Evolutionary conservation across 2,113 vertebrate genomes (phyloP).

Genomic region (Chroicocephalus ridibundus): DNA sequence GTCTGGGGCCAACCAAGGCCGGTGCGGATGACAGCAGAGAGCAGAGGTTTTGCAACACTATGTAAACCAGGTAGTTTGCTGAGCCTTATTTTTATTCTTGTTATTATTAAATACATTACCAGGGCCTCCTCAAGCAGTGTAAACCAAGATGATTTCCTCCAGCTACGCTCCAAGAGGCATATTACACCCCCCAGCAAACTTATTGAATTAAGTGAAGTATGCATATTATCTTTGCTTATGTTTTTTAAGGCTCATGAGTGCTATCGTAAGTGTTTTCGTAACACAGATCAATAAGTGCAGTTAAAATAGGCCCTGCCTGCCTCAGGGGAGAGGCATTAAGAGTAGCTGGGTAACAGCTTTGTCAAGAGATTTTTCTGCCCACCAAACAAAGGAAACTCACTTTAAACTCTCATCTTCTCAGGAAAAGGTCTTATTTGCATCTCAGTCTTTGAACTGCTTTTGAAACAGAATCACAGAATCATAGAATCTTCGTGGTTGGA

Average conservation of each 20-base stretch:
- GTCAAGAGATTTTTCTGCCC: background rate
- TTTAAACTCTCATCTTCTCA: background rate
- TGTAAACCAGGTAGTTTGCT: background rate
- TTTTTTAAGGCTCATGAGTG: slow-evolving; percentile 19
- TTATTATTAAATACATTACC: slow-evolving; percentile 1
- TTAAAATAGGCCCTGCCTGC: background rate
- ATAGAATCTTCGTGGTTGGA: no score
- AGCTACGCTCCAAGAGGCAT: background rate
- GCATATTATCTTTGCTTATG: background rate
- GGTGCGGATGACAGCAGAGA: background rate
- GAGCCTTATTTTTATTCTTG: background rate
- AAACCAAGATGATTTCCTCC: background rate
- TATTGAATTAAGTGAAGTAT: background rate
- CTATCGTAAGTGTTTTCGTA: slow-evolving; percentile 17
- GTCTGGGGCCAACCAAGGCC: background rate
- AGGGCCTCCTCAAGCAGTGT: background rate
- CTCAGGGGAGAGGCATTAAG: background rate
- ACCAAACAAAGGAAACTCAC: background rate
- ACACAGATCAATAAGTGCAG: slow-evolving; percentile 32
- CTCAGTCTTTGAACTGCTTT: background rate
- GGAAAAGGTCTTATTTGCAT: background rate
- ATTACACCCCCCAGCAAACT: background rate
- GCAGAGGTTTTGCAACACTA: background rate
- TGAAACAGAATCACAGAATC: background rate
- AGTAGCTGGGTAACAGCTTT: background rate